phyloP scores from a whole-genome alignment of 2,888 invertebrate genomes.

The Crocallis elinguaria region DNA sequence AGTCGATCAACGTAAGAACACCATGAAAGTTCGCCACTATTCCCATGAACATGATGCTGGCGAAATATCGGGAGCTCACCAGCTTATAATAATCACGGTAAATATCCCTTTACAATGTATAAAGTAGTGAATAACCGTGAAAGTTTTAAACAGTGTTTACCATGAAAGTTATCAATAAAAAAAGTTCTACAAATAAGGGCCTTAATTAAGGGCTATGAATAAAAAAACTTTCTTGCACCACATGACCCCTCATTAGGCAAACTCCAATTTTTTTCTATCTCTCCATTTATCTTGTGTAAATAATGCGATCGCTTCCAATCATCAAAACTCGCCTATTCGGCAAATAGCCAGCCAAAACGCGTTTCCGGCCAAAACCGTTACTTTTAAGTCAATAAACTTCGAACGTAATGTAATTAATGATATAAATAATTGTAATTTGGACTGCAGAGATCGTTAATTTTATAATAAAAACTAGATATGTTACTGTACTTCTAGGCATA shows the following conservation, averaged over 20 bases:
- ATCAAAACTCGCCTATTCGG: slow-evolving; percentile 41
- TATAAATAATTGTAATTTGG: slow-evolving; percentile 51
- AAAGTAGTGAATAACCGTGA: too few relatives aligned
- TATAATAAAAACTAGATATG: slow-evolving; percentile 19
- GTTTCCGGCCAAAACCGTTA: slow-evolving; percentile 67
- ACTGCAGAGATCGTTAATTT: slow-evolving; percentile 29
- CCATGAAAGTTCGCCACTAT: too few relatives aligned
- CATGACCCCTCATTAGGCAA: slow-evolving; percentile 29
- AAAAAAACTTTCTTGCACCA: slow-evolving; percentile 2
- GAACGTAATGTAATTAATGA: slow-evolving; percentile 49
- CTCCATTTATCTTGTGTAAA: slow-evolving; percentile 67
- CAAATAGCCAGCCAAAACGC: slow-evolving; percentile 38
- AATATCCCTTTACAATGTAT: too few relatives aligned
- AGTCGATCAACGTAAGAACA: too few relatives aligned
- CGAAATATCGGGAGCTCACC: too few relatives aligned
- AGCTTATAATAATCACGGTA: too few relatives aligned
- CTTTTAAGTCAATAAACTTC: slow-evolving; percentile 47
- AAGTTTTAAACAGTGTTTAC: too few relatives aligned
- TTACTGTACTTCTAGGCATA: slow-evolving; percentile 3
- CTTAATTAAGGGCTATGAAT: background rate
- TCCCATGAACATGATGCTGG: too few relatives aligned
- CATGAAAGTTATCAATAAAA: too few relatives aligned
- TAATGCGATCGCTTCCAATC: slow-evolving; percentile 63
- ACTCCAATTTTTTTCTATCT: slow-evolving; percentile 50
- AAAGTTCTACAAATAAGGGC: too few relatives aligned